phyloP scores from a whole-genome alignment of 2,888 invertebrate species.

The Trypoxylon attenuatum region DNA sequence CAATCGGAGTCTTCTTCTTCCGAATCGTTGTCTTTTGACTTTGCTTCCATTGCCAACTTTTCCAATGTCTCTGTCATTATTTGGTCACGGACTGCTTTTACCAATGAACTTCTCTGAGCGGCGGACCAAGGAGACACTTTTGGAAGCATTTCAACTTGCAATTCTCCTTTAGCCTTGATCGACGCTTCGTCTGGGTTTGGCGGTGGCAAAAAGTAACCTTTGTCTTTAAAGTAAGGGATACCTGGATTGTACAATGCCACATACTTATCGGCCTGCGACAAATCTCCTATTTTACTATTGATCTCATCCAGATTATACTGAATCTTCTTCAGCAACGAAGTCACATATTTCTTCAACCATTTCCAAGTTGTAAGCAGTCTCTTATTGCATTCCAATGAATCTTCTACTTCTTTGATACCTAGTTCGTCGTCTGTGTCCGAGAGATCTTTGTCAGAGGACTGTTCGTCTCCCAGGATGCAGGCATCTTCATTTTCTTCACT shows the following conservation, averaged over 20 bases:
- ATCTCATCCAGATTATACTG: slow-evolving; percentile 60
- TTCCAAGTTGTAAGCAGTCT: slow-evolving; percentile 70
- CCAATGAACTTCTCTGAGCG: slow-evolving; percentile 77
- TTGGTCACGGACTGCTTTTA: slow-evolving; percentile 74
- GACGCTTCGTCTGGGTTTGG: slow-evolving; percentile 79
- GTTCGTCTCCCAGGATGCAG: no score
- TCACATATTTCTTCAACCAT: slow-evolving; percentile 70
- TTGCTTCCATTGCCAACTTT: no score
- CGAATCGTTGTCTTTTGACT: neutral
- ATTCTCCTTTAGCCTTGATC: slow-evolving; percentile 68
- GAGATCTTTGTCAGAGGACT: no score
- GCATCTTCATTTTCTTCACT: no score
- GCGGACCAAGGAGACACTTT: slow-evolving; percentile 74
- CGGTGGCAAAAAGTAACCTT: slow-evolving; percentile 76
- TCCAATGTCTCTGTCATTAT: slow-evolving; percentile 40
- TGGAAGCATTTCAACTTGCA: slow-evolving; percentile 61
- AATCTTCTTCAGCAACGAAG: slow-evolving; percentile 70
- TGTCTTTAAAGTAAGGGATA: slow-evolving; percentile 83
- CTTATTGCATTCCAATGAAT: slow-evolving; percentile 73
- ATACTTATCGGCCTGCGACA: slow-evolving; percentile 1
- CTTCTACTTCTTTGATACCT: neutral
- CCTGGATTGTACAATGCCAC: slow-evolving; percentile 72
- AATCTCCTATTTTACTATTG: neutral
- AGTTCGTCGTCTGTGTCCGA: no score
- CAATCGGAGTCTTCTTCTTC: neutral